Percentiles rank a stretch among this genome's conserved stretches.
These are phyloP conservation scores for Ceryle rudis DNA, from an alignment of 2,797 vertebrate genomes.

Conservation along the genomic window DNA sequence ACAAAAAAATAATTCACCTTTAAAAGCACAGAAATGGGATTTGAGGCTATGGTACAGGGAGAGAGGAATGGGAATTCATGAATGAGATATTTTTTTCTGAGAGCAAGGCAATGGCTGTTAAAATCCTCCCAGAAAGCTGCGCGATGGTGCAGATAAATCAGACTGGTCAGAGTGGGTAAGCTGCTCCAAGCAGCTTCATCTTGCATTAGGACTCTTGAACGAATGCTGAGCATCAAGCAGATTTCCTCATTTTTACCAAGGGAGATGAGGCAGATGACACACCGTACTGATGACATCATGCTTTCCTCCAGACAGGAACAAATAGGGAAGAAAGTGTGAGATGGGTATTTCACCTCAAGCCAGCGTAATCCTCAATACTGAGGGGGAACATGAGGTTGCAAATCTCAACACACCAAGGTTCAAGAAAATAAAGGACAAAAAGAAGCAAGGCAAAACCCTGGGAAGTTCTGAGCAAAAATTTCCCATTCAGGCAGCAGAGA, in stretches of 20 bases:
- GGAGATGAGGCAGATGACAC: conserved; percentile 59
- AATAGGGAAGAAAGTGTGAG: not conserved
- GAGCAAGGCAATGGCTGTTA: not conserved
- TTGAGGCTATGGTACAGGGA: not conserved
- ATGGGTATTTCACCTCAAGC: not conserved
- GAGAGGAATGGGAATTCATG: conserved; percentile 3
- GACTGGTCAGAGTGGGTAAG: not conserved
- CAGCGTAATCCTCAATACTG: not conserved
- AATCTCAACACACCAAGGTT: not conserved
- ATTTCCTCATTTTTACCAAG: conserved; percentile 40
- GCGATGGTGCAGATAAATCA: not conserved
- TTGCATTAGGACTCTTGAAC: not conserved
- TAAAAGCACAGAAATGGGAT: conserved; percentile 22
- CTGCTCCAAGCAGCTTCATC: not conserved
- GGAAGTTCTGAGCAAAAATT: not conserved
- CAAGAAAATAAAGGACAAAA: not conserved
- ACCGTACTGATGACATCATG: conserved; percentile 34
- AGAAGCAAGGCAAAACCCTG: not conserved
- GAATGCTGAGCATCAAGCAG: conserved; percentile 16
- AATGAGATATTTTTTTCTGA: not conserved
- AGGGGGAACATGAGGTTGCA: not conserved
- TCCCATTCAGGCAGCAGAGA: not conserved
- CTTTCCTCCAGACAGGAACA: conserved; percentile 37
- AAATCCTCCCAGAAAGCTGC: not conserved
- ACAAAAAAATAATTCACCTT: conserved; percentile 63